Conservation (phyloP, 2,888 invertebrate species). For the Dione vanillae region DNA sequence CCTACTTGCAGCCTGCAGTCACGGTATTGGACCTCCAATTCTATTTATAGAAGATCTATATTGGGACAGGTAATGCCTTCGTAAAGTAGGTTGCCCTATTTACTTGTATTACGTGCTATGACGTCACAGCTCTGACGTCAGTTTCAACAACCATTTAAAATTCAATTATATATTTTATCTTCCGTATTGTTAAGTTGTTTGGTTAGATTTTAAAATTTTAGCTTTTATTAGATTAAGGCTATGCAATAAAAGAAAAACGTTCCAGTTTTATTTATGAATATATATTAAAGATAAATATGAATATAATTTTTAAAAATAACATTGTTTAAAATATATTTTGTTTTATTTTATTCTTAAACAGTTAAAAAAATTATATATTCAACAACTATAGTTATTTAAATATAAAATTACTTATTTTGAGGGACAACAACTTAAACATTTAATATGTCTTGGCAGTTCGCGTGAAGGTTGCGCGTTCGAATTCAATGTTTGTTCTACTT, state of each 20-base stretch:
- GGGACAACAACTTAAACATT: too few relatives aligned
- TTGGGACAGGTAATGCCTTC: slow-evolving; percentile 81
- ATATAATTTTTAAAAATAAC: background rate
- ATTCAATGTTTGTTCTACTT: too few relatives aligned
- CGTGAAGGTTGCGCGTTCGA: too few relatives aligned
- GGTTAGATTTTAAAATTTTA: background rate
- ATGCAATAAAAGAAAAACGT: background rate
- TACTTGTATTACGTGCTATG: slow-evolving; percentile 56
- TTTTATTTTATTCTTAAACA: too few relatives aligned
- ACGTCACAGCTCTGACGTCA: slow-evolving; percentile 77
- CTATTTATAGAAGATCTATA: slow-evolving; percentile 81
- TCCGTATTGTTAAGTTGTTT: background rate
- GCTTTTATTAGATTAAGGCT: background rate
- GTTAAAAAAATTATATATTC: too few relatives aligned
- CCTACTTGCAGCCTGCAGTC: slow-evolving; percentile 71
- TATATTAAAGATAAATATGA: background rate
- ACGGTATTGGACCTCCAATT: slow-evolving; percentile 62
- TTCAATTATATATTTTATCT: slow-evolving; percentile 20
- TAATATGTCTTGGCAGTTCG: too few relatives aligned
- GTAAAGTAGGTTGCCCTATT: slow-evolving; percentile 82
- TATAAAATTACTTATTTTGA: too few relatives aligned
- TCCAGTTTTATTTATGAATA: background rate
- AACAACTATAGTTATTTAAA: too few relatives aligned
- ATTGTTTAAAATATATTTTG: too few relatives aligned
- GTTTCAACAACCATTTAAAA: slow-evolving; percentile 41